A percentile compares a stretch with the other conserved stretches of the same genome.
These are phyloP conservation scores for Scartelaos histophorus DNA, from an alignment of 2,113 vertebrate species.

Conservation along the genomic window DNA sequence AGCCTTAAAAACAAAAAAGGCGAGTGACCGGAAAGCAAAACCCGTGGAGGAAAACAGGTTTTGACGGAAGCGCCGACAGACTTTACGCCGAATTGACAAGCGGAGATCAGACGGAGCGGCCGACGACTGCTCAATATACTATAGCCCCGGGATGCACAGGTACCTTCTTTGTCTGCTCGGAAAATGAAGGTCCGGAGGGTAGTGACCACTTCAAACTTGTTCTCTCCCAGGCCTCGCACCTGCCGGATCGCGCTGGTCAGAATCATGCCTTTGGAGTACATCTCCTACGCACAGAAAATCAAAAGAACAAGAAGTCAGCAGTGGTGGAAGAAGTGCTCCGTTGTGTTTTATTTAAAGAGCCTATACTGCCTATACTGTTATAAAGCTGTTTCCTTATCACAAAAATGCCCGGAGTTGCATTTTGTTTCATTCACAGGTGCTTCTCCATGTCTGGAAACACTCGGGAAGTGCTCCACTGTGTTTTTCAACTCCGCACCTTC, in stretches of 20 bases:
- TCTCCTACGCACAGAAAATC: constrained; percentile 79
- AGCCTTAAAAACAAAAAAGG: constrained; percentile 3
- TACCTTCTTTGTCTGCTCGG: constrained; percentile 93
- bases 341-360: too few species aligned
- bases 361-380: too few species aligned
- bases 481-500: too few species aligned
- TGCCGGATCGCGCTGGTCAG: constrained; percentile 83
- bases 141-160: constrained; percentile 11
- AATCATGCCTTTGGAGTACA: constrained; percentile 96
- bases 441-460: too few species aligned
- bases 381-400: too few species aligned
- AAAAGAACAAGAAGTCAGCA: neutral
- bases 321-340: too few species aligned
- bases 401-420: too few species aligned
- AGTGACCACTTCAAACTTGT: constrained; percentile 93
- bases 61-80: constrained; percentile 35
- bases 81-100: constrained; percentile 26
- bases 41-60: constrained; percentile 30
- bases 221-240: constrained; percentile 85
- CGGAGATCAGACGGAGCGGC: constrained; percentile 3
- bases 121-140: constrained; percentile 16
- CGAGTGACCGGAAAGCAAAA: neutral
- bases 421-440: too few species aligned
- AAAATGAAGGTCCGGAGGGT: constrained; percentile 90
- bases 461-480: too few species aligned